A percentile compares a stretch with the other conserved stretches of the same genome.
These are phyloP conservation scores for Heliconius cydno DNA, from an alignment of 2,888 invertebrate genomes.

Conservation along the genomic window DNA sequence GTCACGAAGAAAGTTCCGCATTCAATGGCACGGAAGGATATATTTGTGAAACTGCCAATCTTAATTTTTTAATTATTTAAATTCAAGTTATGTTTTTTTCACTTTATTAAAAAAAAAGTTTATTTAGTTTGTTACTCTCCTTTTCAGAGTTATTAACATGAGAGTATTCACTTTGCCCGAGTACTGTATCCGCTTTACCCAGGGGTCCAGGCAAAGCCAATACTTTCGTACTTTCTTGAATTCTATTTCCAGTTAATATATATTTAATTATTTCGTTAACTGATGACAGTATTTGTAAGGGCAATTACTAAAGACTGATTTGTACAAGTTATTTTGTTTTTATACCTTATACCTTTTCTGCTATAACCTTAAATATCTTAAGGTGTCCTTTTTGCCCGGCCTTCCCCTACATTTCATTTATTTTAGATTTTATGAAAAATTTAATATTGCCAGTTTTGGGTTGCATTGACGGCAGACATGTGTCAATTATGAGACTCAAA, in stretches of 20 bases:
- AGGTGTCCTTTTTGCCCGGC: constrained; percentile 39
- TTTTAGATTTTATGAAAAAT: constrained; percentile 1
- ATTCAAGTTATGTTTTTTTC: too few relatives aligned
- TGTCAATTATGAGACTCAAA: constrained; percentile 33
- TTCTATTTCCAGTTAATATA: constrained; percentile 45
- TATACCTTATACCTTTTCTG: constrained; percentile 45
- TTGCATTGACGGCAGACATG: constrained; percentile 31
- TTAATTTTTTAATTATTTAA: too few relatives aligned
- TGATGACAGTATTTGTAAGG: constrained; percentile 33
- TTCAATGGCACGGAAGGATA: too few relatives aligned
- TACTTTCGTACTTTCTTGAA: constrained; percentile 48
- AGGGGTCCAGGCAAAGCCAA: constrained; percentile 47
- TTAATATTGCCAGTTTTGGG: constrained; percentile 25
- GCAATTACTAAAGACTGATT: too few relatives aligned
- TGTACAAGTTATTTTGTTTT: constrained; percentile 46
- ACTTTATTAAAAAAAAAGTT: too few relatives aligned
- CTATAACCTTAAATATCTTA: constrained; percentile 45
- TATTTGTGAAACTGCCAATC: too few relatives aligned
- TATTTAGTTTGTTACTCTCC: too few relatives aligned
- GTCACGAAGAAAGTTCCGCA: too few relatives aligned
- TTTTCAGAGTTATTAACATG: constrained; percentile 19
- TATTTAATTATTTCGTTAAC: constrained; percentile 45
- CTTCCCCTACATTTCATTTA: constrained; percentile 26
- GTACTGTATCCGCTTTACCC: constrained; percentile 47
- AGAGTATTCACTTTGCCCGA: constrained; percentile 44